Base-by-base conservation (phyloP, 2,888 invertebrate species). In the Beris chalybata region DNA sequence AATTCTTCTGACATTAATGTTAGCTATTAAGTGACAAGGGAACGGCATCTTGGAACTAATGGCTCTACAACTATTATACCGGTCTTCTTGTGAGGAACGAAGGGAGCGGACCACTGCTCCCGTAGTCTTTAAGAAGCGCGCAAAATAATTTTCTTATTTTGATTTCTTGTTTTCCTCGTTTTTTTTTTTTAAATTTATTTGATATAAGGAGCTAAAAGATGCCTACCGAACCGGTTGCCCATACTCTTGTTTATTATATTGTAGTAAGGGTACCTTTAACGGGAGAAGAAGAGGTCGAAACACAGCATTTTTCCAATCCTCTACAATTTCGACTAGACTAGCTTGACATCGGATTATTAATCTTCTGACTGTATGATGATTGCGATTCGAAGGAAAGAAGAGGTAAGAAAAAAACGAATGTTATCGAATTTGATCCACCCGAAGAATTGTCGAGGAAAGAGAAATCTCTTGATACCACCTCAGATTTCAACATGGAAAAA, bases 1-100 rank as follows among this genome's bases (percentile, higher is more conserved):
- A 59, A 65, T 65, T 55, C 61, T 48, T 58, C 67, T 65, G 67
- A 65, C 67, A 61, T 65, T 67, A 67, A 67, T 67, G 67, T 67
- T 67, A 45, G 65, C 65, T 65, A 67, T 67, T 67, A 67, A 67
- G 65, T 67, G 67, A 67, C 67, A 67, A 64, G 67, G 38, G 65
- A 67, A 67, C 65, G 56, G 56, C 61, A 65, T 55, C 54, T 61
- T 55, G n/a, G 50, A 67, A 65, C 65, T 65, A 67, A 67, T 65
- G 67, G 59, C 55, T 67, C 53, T 29, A 58, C 45, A 58, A 22
- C 56, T 47, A 47, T 30, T 13, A n/a, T 54, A 31, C 54, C 7
- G 22, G 54, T 38, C 38, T 9, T 5, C 5, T 38, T 38, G 38
- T 9, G 38, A 3, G 38, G 9, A 38, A 38, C 38, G 38, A 38